phyloP scores from a whole-genome alignment of 2,888 invertebrate species.

The Sericinus montela region DNA sequence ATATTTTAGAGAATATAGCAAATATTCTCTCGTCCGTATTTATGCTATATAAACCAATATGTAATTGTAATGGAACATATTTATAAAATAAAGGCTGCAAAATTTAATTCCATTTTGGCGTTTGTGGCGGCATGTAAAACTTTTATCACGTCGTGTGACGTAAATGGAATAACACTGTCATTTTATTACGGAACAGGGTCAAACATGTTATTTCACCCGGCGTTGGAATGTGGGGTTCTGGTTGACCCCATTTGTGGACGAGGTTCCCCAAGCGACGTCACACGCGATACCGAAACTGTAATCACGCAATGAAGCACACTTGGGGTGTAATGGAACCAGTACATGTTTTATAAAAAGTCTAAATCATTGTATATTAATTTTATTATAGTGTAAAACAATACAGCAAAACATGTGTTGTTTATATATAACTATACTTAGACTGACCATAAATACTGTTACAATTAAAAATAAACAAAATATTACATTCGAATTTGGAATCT shows the following conservation, averaged over 20 bases:
- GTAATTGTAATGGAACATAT: too few species aligned
- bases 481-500: too few species aligned
- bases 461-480: too few species aligned
- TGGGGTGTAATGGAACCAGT: slow-evolving; percentile 18
- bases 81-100: neutral
- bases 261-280: slow-evolving; percentile 63
- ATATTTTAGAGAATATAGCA: too few species aligned
- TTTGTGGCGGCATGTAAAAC: slow-evolving; percentile 21
- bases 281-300: slow-evolving; percentile 67
- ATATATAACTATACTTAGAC: too few species aligned
- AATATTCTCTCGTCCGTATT: too few species aligned
- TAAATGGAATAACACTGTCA: slow-evolving; percentile 66
- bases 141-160: slow-evolving; percentile 26
- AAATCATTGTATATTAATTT: too few species aligned
- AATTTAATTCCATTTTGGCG: slow-evolving; percentile 3
- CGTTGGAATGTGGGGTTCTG: slow-evolving; percentile 60
- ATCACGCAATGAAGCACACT: slow-evolving; percentile 58
- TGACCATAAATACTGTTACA: too few species aligned
- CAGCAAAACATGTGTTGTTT: too few species aligned
- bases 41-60: too few species aligned
- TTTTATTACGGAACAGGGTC: slow-evolving; percentile 68
- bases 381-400: too few species aligned
- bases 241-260: slow-evolving; percentile 52
- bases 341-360: slow-evolving; percentile 15
- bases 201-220: slow-evolving; percentile 64